Percentiles rank a stretch among this genome's conserved stretches.
phyloP scores from a whole-genome alignment of 2,888 invertebrate genomes.

The Ypsolopha scabrella region DNA sequence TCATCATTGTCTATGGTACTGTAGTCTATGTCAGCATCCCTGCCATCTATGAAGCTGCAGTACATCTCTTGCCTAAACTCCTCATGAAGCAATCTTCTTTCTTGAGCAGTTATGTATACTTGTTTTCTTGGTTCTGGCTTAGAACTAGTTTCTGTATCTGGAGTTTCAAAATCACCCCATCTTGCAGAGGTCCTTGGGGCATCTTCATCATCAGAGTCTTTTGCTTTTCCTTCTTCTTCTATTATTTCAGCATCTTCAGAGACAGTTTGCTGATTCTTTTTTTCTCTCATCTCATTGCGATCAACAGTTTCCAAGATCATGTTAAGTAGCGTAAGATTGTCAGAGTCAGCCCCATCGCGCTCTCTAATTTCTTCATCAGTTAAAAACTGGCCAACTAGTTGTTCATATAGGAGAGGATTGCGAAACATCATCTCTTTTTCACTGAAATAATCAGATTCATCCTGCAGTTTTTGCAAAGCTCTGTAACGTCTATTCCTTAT shows the following conservation, averaged over 20 bases:
- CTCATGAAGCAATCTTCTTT: constrained; percentile 76
- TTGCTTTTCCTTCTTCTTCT: constrained; percentile 25
- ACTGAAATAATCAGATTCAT: constrained; percentile 84
- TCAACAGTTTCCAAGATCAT: constrained; percentile 87
- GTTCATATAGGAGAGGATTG: constrained; percentile 91
- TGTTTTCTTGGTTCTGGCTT: constrained; percentile 38
- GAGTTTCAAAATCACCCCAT: constrained; percentile 71
- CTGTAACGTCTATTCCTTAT: constrained; percentile 85
- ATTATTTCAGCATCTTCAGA: constrained; percentile 65
- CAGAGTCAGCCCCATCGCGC: constrained; percentile 71
- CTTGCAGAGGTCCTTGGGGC: constrained; percentile 24
- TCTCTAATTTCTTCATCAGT: constrained; percentile 79
- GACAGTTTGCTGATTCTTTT: constrained; percentile 72
- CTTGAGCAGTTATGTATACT: constrained; percentile 62
- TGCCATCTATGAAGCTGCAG: constrained; percentile 84
- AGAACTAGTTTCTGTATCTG: constrained; percentile 31
- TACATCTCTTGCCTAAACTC: constrained; percentile 91
- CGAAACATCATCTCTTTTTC: constrained; percentile 94
- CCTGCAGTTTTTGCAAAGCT: constrained; percentile 80
- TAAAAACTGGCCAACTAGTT: constrained; percentile 88
- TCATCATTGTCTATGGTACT: constrained; percentile 83
- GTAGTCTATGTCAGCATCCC: constrained; percentile 88
- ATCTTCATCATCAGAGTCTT: constrained; percentile 17
- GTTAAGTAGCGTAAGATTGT: constrained; percentile 75
- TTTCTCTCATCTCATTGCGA: constrained; percentile 74